Base-by-base conservation (phyloP, 2,797 vertebrate genomes). In the Xenopus petersii region DNA sequence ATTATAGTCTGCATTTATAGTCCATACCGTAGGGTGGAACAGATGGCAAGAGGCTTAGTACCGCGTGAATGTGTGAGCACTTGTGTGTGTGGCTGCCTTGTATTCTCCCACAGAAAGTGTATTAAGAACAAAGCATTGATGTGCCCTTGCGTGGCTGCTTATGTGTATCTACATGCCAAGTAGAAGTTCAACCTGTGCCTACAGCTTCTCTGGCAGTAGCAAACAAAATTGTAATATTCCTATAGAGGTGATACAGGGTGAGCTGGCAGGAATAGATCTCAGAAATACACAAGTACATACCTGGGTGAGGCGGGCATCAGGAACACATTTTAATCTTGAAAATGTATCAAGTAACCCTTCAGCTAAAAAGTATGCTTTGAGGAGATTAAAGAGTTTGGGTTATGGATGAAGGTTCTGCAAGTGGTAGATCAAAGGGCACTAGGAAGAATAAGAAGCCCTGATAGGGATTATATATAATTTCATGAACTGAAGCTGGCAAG, bases 11-110 rank as follows among this genome's bases (percentile, higher is more conserved):
- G 71, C 64, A 73, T 59, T 73, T 73, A 64, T 69, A 77, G 42
- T 55, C 62, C 55, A 12, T 71, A 61, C 49, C n/a, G 36, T 70
- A 63, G 75, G 75, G 70, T 69, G 65, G 70, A 69, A 69, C 65
- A 78, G 71, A 78, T 78, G 70, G 75, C 60, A 70, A 12, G 64
- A 69, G 71, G 65, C 69, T 68, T 68, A 73, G 60, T 48, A 48
- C 49, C 8, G 58, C 24, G 64, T 62, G 74, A 58, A 67, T 64
- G 21, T 56, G 51, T 70, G 59, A 54, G 66, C 51, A 21, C 64
- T 55, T 62, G 13, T 49, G 42, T 30, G 58, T 30, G 47, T 60
- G 62, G 55, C 48, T 56, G 16, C 26, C 26, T 55, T 56, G 58
- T 36, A 26, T 70, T 59, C 36, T 33, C 30, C 13, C 48, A 56